These are phyloP conservation scores for Athene noctua DNA, from an alignment of 2,113 vertebrate species.

Conservation along the genomic window DNA sequence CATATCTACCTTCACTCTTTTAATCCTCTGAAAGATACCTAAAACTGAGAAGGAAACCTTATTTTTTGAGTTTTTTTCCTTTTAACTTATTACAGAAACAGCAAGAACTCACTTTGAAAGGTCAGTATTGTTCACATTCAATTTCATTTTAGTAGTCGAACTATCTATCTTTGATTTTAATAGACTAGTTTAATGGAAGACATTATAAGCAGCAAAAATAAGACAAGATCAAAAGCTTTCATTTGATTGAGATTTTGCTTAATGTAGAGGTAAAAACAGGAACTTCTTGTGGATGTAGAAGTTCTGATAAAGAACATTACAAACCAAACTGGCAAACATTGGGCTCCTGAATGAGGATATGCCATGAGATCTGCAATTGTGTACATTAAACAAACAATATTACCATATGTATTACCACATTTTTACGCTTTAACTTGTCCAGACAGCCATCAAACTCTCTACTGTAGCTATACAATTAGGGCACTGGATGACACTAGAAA, in stretches of 20 bases:
- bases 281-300: not conserved
- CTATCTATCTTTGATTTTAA: not conserved
- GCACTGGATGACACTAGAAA: not conserved
- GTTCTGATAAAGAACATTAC: not conserved
- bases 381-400: not conserved
- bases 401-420: fast-evolving
- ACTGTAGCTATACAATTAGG: not conserved
- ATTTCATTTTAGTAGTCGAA: not conserved
- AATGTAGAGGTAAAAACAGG: not conserved
- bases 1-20: not conserved
- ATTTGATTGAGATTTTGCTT: not conserved
- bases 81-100: not conserved
- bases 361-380: not conserved
- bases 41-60: not conserved
- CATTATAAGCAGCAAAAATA: not conserved
- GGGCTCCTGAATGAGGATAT: not conserved
- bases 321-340: not conserved
- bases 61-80: not conserved
- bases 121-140: not conserved
- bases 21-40: not conserved
- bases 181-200: not conserved
- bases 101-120: not conserved
- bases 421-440: not conserved
- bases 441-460: not conserved
- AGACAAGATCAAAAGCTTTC: not conserved